Evolutionary conservation across 2,113 vertebrate species (phyloP).

Genomic region (Anolis sagrei): DNA sequence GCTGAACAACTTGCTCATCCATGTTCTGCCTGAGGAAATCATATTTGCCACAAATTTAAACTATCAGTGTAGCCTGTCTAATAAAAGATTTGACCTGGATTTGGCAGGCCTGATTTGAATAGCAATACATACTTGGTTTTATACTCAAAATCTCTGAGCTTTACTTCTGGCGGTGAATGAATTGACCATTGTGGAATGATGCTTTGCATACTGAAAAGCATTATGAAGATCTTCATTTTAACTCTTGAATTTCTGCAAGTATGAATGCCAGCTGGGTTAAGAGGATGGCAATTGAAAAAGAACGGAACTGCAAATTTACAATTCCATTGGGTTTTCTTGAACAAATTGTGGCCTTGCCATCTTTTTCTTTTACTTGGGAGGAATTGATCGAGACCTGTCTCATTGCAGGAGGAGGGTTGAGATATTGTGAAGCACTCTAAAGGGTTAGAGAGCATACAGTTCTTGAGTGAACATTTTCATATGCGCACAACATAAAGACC

Average conservation of each 20-base stretch:
- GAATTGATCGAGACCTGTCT: background rate
- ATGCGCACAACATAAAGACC: background rate
- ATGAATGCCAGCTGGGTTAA: background rate
- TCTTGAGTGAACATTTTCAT: background rate
- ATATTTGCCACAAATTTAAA: slow-evolving; percentile 5
- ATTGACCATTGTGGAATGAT: slow-evolving; percentile 3
- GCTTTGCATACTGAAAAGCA: background rate
- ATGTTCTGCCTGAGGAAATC: background rate
- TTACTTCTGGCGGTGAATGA: background rate
- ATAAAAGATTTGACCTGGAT: slow-evolving; percentile 1
- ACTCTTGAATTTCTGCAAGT: background rate
- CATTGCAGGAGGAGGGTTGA: background rate
- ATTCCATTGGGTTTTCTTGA: background rate
- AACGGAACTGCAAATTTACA: background rate
- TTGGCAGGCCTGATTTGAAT: background rate
- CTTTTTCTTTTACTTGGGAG: background rate
- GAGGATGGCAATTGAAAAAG: background rate
- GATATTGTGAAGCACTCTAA: background rate
- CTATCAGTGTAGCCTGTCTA: background rate
- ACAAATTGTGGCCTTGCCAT: background rate
- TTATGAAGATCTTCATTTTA: slow-evolving; percentile 5
- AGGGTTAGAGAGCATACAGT: background rate
- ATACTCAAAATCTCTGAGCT: background rate
- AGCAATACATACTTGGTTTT: background rate
- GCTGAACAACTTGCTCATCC: background rate